Base-by-base conservation (phyloP, 1,140 invertebrate genomes). In the Brachionus calyciflorus region DNA sequence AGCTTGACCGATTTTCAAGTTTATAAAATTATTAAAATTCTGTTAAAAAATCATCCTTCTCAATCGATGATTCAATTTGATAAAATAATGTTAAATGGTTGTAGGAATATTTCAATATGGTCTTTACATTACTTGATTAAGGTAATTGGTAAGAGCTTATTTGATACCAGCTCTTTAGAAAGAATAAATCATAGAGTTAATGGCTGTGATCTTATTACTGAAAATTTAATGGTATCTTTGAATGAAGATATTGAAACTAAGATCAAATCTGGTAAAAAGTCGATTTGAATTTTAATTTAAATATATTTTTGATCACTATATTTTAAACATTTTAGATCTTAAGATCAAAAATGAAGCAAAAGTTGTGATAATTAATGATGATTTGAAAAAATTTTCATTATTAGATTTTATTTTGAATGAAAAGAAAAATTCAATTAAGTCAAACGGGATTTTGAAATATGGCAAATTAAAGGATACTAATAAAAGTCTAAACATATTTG, bases 121-220 rank as follows among this genome's bases (percentile, higher is more conserved):
- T 41, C 60, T 21, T 24, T 65, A 14, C 60, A 65, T 26, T 65
- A 65, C 26, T 26, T 65, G 24, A 65, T 44, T 44, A 24, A 44
- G 44, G 19, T 65, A 14, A 41, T 24, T 26, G 40, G 40, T 6
- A 46, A 65, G 24, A 26, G 19, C 10, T 19, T 65, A 44, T 65
- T 44, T 44, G 60, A 65, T 26, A 4, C 37, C 3, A 6, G 1
- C 6, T 37, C 14, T 7, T 21, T 24, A 7, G 17, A 24, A 26
- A 65, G 44, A 24, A 7, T 65, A 44, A 41, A 21, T 12, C 12
- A 37, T 3, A 41, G 60, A 26, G 10, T 65, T 10, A 44, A 19
- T 65, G 60, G 60, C 24, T 65, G 60, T 26, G 60, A 65, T 65
- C 44, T 24, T 6, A 65, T 65, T 65, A 44, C 19, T 24, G 60